Evolutionary conservation across 1,140 invertebrate species (phyloP).

Genomic region (Heliconius hewitsoni): DNA sequence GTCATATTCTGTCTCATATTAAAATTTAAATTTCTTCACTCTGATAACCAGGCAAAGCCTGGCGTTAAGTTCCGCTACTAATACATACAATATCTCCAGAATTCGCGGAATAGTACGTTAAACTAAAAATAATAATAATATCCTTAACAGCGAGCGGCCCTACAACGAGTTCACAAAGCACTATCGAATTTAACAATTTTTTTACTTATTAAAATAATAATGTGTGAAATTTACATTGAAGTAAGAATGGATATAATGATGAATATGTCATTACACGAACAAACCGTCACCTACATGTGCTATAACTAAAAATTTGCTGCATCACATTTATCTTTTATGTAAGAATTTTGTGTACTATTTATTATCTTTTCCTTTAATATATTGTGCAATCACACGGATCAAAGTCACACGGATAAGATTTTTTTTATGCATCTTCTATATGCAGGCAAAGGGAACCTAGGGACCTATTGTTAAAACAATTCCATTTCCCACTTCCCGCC

Average conservation of each 20-base stretch:
- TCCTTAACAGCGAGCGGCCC: too few relatives aligned
- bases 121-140: too few relatives aligned
- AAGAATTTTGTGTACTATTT: not conserved
- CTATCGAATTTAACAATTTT: constrained; percentile 1
- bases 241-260: not conserved
- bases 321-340: not conserved
- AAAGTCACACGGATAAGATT: not conserved
- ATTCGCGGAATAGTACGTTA: too few relatives aligned
- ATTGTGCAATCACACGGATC: not conserved
- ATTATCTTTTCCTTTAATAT: not conserved
- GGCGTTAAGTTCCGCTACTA: too few relatives aligned
- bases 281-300: not conserved
- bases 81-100: too few relatives aligned
- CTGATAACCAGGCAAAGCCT: too few relatives aligned
- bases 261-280: not conserved
- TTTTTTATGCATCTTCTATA: too few relatives aligned
- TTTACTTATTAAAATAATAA: not conserved
- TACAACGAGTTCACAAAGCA: not conserved
- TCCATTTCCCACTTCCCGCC: too few relatives aligned
- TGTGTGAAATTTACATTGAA: constrained; percentile 15
- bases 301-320: not conserved
- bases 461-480: too few relatives aligned
- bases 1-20: too few relatives aligned
- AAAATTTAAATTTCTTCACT: too few relatives aligned
- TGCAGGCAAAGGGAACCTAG: too few relatives aligned